Evolutionary conservation across 2,797 vertebrate species (phyloP).

Genomic region (Neoniphon sammara): DNA sequence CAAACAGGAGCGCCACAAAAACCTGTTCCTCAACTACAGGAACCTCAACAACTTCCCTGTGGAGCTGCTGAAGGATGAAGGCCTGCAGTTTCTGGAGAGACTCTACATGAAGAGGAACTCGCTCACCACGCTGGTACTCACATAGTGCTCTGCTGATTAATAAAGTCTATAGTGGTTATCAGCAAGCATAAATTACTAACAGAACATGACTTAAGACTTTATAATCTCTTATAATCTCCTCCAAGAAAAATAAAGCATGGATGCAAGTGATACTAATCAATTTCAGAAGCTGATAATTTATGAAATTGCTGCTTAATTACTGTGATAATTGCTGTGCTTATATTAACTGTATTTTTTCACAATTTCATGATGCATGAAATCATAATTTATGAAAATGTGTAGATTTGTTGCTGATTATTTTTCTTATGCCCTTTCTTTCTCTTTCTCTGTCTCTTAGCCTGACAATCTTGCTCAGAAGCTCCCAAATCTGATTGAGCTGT

Average conservation of each 20-base stretch:
- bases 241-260: neutral
- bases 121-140: constrained; percentile 91
- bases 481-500: constrained; percentile 98
- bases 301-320: too few relatives aligned
- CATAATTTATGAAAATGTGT: neutral
- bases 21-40: constrained; percentile 96
- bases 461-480: constrained; percentile 98
- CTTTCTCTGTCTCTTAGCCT: constrained; percentile 85
- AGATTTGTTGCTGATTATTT: neutral
- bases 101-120: constrained; percentile 99
- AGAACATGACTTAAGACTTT: neutral
- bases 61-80: constrained; percentile 94
- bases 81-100: constrained; percentile 94
- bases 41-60: constrained; percentile 92
- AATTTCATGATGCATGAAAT: neutral
- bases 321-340: too few relatives aligned
- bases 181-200: neutral
- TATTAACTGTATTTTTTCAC: neutral
- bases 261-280: too few relatives aligned
- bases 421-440: neutral
- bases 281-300: neutral
- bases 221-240: neutral
- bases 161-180: neutral
- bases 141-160: neutral
- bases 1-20: constrained; percentile 96